Conservation (phyloP, 2,888 invertebrate genomes). For the Sisyra nigra region DNA sequence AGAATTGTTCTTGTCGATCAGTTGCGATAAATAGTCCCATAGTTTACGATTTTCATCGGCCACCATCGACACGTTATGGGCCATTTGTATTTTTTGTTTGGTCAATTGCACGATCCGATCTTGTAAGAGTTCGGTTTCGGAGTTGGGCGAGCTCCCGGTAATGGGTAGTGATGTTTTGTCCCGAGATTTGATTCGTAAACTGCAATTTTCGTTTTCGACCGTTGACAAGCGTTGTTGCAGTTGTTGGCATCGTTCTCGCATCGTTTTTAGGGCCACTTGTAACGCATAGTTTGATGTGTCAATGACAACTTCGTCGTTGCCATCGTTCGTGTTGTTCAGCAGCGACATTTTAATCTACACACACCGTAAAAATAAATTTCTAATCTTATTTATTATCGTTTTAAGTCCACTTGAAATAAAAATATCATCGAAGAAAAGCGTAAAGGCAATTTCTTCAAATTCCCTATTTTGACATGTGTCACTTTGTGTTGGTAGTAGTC, state of each 20-base stretch:
- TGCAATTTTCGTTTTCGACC: conserved; percentile 63
- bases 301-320: neutral
- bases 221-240: conserved; percentile 51
- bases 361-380: no score
- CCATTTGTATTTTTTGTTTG: conserved; percentile 59
- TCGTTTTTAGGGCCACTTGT: conserved; percentile 61
- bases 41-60: conserved; percentile 65
- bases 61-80: conserved; percentile 66
- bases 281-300: conserved; percentile 28
- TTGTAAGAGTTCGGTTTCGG: conserved; percentile 35
- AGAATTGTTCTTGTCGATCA: conserved; percentile 40
- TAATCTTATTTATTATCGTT: no score
- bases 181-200: conserved; percentile 30
- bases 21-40: conserved; percentile 53
- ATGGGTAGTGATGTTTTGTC: conserved; percentile 15
- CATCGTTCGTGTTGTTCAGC: no score
- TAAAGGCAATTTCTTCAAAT: no score
- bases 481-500: no score
- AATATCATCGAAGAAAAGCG: no score
- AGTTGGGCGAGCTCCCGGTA: conserved; percentile 15
- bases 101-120: conserved; percentile 50
- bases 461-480: no score
- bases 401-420: no score
- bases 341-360: no score
- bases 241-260: conserved; percentile 65